phyloP scores from a whole-genome alignment of 2,113 vertebrate genomes.

The Larimichthys crocea region DNA sequence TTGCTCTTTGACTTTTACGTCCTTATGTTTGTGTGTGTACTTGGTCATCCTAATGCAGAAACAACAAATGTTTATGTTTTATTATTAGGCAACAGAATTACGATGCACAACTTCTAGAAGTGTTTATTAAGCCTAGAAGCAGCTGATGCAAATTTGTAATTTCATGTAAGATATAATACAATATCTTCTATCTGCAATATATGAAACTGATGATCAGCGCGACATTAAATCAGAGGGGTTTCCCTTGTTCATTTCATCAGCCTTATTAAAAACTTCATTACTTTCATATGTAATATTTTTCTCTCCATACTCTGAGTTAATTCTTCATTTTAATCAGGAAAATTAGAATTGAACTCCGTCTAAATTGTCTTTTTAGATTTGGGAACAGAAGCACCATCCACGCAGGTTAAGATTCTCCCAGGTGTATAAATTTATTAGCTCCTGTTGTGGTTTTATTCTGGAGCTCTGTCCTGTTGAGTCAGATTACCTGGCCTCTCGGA shows the following conservation, averaged over 20 bases:
- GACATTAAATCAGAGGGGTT: background rate
- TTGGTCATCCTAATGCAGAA: background rate
- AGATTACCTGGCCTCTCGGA: background rate
- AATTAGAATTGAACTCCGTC: background rate
- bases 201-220: background rate
- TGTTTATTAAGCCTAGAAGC: background rate
- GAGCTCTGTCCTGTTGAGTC: background rate
- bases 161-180: background rate
- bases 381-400: background rate
- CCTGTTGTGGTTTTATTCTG: background rate
- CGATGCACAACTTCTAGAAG: background rate
- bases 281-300: background rate
- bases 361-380: conserved; percentile 20
- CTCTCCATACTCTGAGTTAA: background rate
- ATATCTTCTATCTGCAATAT: background rate
- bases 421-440: conserved; percentile 22
- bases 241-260: conserved; percentile 9
- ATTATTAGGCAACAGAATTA: no score
- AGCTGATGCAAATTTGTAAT: background rate
- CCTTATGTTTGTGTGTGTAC: background rate
- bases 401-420: background rate
- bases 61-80: background rate
- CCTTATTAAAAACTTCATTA: conserved; percentile 25
- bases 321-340: conserved; percentile 12
- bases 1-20: background rate